phyloP scores from a whole-genome alignment of 2,888 invertebrate genomes.

The Lycocerus yunnanus region DNA sequence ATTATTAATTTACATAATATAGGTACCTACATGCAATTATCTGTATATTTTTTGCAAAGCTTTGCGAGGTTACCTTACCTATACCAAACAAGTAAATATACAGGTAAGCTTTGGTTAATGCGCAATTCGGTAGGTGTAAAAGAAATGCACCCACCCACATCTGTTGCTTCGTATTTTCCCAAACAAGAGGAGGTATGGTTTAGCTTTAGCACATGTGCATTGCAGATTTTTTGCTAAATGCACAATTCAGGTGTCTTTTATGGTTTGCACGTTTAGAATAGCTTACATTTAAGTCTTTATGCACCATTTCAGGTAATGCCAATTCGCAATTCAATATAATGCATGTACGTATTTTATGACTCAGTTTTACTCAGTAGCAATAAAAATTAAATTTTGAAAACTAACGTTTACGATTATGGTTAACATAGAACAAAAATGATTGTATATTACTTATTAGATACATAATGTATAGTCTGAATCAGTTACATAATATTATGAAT shows the following conservation, averaged over 20 bases:
- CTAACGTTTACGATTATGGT: too few relatives aligned
- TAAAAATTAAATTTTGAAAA: too few relatives aligned
- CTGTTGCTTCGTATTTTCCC: slow-evolving; percentile 45
- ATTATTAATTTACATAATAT: too few relatives aligned
- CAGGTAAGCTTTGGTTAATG: slow-evolving; percentile 41
- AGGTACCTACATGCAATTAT: too few relatives aligned
- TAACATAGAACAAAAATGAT: too few relatives aligned
- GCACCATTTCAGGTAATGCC: neutral
- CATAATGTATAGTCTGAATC: too few relatives aligned
- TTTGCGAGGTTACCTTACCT: slow-evolving; percentile 35
- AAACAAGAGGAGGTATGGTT: slow-evolving; percentile 21
- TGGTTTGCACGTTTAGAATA: neutral
- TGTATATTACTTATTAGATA: too few relatives aligned
- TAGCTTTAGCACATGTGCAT: slow-evolving; percentile 44
- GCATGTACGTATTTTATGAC: too few relatives aligned
- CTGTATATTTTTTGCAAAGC: too few relatives aligned
- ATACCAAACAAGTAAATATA: slow-evolving; percentile 39
- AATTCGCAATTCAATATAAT: neutral
- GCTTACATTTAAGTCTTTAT: neutral
- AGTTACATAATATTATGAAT: too few relatives aligned
- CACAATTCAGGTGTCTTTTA: slow-evolving; percentile 43
- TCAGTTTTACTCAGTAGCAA: too few relatives aligned
- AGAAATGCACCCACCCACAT: slow-evolving; percentile 43
- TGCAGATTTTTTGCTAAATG: slow-evolving; percentile 45
- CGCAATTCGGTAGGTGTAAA: slow-evolving; percentile 40